A percentile compares a stretch with the other conserved stretches of the same genome.
phyloP scores from a whole-genome alignment of 2,113 vertebrate genomes.

The Atlantisia rogersi region DNA sequence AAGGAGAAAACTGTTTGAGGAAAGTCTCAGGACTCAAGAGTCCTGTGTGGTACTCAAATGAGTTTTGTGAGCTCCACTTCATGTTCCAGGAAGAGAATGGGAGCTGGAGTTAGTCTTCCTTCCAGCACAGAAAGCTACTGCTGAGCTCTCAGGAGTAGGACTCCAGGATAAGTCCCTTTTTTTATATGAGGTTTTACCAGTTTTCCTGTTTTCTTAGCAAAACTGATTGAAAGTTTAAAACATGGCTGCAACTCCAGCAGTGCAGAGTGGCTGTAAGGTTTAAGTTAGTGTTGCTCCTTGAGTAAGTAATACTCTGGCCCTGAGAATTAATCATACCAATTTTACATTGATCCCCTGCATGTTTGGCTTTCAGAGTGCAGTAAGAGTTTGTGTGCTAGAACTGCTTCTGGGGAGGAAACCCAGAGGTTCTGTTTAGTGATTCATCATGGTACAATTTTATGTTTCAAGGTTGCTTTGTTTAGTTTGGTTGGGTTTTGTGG shows the following conservation, averaged over 20 bases:
- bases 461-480: background rate
- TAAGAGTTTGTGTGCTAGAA: background rate
- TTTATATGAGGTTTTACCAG: background rate
- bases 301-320: background rate
- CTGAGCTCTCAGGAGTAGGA: background rate
- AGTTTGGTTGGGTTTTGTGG: background rate
- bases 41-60: background rate
- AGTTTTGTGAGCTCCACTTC: background rate
- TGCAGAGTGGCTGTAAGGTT: background rate
- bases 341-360: background rate
- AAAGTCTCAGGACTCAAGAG: background rate
- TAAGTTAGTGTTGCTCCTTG: background rate
- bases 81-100: background rate
- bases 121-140: background rate
- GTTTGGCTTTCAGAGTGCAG: background rate
- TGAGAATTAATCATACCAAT: background rate
- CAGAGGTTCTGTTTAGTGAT: background rate
- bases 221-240: background rate
- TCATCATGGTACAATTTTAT: background rate
- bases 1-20: background rate
- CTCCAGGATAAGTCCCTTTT: background rate
- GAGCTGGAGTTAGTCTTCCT: background rate
- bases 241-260: background rate
- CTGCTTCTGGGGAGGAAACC: background rate
- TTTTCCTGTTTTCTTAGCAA: background rate